These are phyloP conservation scores for Caenorhabditis drosophilae DNA, from an alignment of 2,888 invertebrate genomes.

Conservation along the genomic window DNA sequence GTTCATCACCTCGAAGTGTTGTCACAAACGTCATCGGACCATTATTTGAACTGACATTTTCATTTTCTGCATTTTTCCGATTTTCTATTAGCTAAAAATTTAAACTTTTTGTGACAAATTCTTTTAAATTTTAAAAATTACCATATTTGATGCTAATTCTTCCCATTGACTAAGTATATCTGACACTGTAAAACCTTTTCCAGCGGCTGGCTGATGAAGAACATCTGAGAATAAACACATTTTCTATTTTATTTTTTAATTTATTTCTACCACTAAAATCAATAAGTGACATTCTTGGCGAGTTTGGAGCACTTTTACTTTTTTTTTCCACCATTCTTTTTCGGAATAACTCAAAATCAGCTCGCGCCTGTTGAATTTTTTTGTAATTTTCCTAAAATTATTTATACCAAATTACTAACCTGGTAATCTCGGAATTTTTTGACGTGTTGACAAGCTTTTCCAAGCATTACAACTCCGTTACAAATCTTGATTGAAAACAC, in stretches of 20 bases:
- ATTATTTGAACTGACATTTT: slow-evolving; percentile 10
- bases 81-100: slow-evolving; percentile 22
- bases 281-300: slow-evolving; percentile 69
- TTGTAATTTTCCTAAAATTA: background rate
- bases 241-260: background rate
- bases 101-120: too few species aligned
- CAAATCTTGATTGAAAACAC: slow-evolving; percentile 74
- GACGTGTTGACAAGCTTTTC: slow-evolving; percentile 87
- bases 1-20: slow-evolving; percentile 12
- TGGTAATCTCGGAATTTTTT: slow-evolving; percentile 72
- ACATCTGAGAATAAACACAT: slow-evolving; percentile 36
- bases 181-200: slow-evolving; percentile 55
- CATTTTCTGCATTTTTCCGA: slow-evolving; percentile 38
- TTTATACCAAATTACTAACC: slow-evolving; percentile 17
- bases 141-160: slow-evolving; percentile 38
- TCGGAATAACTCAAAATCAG: slow-evolving; percentile 56
- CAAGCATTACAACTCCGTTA: slow-evolving; percentile 86
- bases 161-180: slow-evolving; percentile 55
- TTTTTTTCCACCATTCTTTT: slow-evolving; percentile 59
- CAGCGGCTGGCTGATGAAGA: slow-evolving; percentile 44
- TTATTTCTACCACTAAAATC: slow-evolving; percentile 59
- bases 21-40: too few species aligned
- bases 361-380: slow-evolving; percentile 31
- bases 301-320: slow-evolving; percentile 69
- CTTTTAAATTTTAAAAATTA: too few species aligned